Evolutionary conservation across 2,113 vertebrate genomes (phyloP), one percentile per base, ranked within the genome.

Genomic region (Apaloderma vittatum): DNA sequence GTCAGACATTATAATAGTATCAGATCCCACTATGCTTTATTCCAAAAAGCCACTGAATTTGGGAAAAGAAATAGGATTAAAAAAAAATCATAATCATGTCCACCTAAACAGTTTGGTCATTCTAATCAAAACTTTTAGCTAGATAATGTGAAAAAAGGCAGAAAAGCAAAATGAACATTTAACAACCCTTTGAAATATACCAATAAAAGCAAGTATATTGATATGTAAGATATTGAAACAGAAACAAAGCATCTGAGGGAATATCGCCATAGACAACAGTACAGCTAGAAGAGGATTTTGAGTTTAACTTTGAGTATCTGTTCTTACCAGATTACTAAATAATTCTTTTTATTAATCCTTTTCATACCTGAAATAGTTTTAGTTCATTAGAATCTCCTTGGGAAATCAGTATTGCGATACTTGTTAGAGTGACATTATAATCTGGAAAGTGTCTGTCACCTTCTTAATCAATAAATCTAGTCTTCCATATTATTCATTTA

Each of bases 401-500:
- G 61, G 57, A 94, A 94, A 87, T 85, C 84, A 32, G 18, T 86
- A 15, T 49, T 71, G 48, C 1, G 1, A 51, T 77, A 13, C 5
- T 58, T 17, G 34, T 74, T 65, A 49, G 22, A 95, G 9, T 79
- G 87, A 75, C 58, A 70, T 66, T 70, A 77, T 70, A 82, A 96
- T 79, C 84, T 93, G 34, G 34, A 86, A 91, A 89, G 40, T 78
- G 49, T 29, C 48, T 94, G 57, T 91, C 30, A 88, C 26, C 40
- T 80, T 80, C 36, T 73, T 93, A 73, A 90, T 83, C 90, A 83
- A 74, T 54, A 93, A 58, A 93, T 93, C 67, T 82, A 5, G 40
- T 90, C 58, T 93, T 82, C 62, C 90, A 8, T 80, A 46, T 86
- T 94, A 93, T 90, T 87, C 68, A 9, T 23, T 24, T 73, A 71